phyloP scores from a whole-genome alignment of 2,113 vertebrate genomes.

The Hippocampus zosterae region DNA sequence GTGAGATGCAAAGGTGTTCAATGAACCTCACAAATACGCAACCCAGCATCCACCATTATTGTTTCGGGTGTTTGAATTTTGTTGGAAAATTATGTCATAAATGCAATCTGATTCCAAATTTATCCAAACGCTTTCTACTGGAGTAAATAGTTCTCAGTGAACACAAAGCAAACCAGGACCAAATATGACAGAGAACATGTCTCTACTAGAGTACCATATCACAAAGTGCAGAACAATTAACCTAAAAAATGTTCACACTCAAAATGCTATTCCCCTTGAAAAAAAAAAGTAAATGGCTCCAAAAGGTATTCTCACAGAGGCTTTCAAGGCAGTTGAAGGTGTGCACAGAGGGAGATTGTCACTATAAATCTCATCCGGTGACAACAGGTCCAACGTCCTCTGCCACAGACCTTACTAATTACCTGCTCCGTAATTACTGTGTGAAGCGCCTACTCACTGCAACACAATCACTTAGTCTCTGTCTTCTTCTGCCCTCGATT shows the following conservation, averaged over 20 bases:
- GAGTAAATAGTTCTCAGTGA: neutral
- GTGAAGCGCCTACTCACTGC: slow-evolving; percentile 29
- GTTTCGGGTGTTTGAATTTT: too few relatives aligned
- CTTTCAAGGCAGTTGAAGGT: slow-evolving; percentile 8
- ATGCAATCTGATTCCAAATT: too few relatives aligned
- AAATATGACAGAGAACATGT: neutral
- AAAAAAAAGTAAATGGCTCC: neutral
- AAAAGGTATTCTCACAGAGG: neutral
- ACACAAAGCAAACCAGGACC: neutral
- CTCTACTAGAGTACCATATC: neutral
- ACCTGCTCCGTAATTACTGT: slow-evolving; percentile 45
- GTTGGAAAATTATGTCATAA: too few relatives aligned
- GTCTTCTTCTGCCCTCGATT: slow-evolving; percentile 11
- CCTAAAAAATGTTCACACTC: neutral
- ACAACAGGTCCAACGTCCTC: slow-evolving; percentile 26
- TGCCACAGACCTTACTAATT: slow-evolving; percentile 41
- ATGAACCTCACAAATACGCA: too few relatives aligned
- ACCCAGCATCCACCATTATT: too few relatives aligned
- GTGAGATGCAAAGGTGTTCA: too few relatives aligned
- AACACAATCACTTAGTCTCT: slow-evolving; percentile 4
- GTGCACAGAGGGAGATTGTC: slow-evolving; percentile 9
- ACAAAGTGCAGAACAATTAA: neutral
- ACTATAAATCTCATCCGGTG: slow-evolving; percentile 32
- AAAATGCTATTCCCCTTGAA: neutral
- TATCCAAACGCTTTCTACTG: too few relatives aligned